Evolutionary conservation across 1,140 invertebrate genomes (phyloP).

Genomic region (Drosophila ambigua): DNA sequence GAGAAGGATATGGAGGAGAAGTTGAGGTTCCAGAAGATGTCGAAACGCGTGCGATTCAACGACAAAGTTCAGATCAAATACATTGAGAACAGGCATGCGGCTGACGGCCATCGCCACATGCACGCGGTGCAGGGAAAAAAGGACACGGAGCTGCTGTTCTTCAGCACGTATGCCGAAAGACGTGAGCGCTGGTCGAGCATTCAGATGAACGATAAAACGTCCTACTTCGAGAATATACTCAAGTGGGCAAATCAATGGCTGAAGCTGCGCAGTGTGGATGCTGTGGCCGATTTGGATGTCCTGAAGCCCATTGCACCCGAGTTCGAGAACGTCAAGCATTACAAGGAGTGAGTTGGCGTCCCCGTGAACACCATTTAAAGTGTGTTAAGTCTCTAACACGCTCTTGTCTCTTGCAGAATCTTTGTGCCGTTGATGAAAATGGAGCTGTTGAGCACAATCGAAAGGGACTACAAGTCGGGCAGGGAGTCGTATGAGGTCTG

Average conservation of each 20-base stretch:
- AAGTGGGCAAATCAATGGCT: conserved; percentile 72
- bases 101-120: background rate
- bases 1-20: conserved; percentile 31
- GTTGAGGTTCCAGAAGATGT: background rate
- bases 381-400: background rate
- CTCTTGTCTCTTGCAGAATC: conserved; percentile 37
- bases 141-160: conserved; percentile 41
- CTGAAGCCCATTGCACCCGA: conserved; percentile 61
- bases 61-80: conserved; percentile 14
- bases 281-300: conserved; percentile 44
- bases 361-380: background rate
- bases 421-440: conserved; percentile 72
- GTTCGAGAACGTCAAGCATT: conserved; percentile 59
- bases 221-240: conserved; percentile 56
- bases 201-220: conserved; percentile 36
- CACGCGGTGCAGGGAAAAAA: conserved; percentile 20
- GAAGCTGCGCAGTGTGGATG: conserved; percentile 38
- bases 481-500: conserved; percentile 25
- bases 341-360: conserved; percentile 54
- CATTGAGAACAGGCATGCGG: conserved; percentile 26
- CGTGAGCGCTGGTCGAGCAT: conserved; percentile 35
- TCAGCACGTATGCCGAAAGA: conserved; percentile 49
- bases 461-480: conserved; percentile 45
- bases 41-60: conserved; percentile 42
- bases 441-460: conserved; percentile 62